Conservation (phyloP, 2,113 vertebrate species). For the Ciconia maguari region DNA sequence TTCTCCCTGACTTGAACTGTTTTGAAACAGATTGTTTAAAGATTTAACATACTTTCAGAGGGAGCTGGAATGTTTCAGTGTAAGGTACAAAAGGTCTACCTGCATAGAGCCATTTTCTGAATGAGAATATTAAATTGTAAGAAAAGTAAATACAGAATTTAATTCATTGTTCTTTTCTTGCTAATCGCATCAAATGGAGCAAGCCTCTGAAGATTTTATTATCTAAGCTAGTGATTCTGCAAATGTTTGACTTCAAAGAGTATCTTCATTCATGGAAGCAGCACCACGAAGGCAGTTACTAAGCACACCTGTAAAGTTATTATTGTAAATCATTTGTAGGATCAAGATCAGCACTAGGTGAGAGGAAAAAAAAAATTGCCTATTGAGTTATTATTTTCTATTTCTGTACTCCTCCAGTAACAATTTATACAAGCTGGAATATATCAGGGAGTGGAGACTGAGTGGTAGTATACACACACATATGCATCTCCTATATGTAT, state of each 20-base stretch:
- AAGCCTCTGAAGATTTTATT: not conserved
- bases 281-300: not conserved
- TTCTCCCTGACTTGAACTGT: not conserved
- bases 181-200: not conserved
- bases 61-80: not conserved
- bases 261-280: not conserved
- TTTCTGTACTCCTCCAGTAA: not conserved
- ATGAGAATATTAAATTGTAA: not conserved
- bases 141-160: not conserved
- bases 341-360: not conserved
- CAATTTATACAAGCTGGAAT: not conserved
- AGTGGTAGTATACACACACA: not conserved
- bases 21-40: not conserved
- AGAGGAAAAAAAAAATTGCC: fast-evolving
- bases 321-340: not conserved
- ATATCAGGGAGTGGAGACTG: not conserved
- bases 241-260: not conserved
- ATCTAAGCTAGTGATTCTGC: not conserved
- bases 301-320: not conserved
- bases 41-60: not conserved
- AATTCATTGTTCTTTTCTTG: not conserved
- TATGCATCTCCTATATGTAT: not conserved
- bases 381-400: not conserved
- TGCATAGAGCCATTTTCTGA: not conserved
- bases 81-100: not conserved